A percentile compares a stretch with the other conserved stretches of the same genome.
These are phyloP conservation scores for Coleophora flavipennella DNA, from an alignment of 2,888 invertebrate species.

Conservation along the genomic window DNA sequence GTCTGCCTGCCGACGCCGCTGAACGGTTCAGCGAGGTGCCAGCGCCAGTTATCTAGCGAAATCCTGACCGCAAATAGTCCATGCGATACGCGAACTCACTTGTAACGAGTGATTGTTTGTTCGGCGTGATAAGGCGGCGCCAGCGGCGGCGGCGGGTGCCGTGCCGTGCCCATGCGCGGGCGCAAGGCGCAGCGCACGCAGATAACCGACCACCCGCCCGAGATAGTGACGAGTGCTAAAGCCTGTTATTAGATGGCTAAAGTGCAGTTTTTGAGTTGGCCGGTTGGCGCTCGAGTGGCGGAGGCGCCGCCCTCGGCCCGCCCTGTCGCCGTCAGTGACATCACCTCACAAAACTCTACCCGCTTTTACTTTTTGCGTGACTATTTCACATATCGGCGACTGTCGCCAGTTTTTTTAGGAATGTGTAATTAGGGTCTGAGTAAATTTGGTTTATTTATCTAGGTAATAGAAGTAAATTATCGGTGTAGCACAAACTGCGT, in stretches of 20 bases:
- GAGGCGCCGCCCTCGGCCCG: conserved; percentile 62
- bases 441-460: conserved; percentile 53
- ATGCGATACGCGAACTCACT: conserved; percentile 52
- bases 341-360: conserved; percentile 49
- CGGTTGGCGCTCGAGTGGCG: conserved; percentile 34
- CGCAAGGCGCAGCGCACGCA: conserved; percentile 33
- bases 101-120: conserved; percentile 59
- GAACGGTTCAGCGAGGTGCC: background rate
- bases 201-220: conserved; percentile 44
- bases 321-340: conserved; percentile 69
- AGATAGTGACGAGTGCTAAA: conserved; percentile 56
- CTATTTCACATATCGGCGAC: conserved; percentile 62
- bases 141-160: too few relatives aligned
- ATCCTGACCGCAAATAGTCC: conserved; percentile 55
- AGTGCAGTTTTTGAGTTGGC: conserved; percentile 45
- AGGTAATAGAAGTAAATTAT: conserved; percentile 33
- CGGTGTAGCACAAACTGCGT: conserved; percentile 29
- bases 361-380: conserved; percentile 56
- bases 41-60: conserved; percentile 46
- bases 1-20: background rate
- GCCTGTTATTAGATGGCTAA: conserved; percentile 49
- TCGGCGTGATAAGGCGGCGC: conserved; percentile 63
- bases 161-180: too few relatives aligned
- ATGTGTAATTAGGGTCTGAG: conserved; percentile 60
- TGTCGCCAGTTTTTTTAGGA: conserved; percentile 61